Percentiles rank a stretch among this genome's conserved stretches.
Evolutionary conservation across 2,113 vertebrate genomes (phyloP).

Genomic region (Mirounga angustirostris): DNA sequence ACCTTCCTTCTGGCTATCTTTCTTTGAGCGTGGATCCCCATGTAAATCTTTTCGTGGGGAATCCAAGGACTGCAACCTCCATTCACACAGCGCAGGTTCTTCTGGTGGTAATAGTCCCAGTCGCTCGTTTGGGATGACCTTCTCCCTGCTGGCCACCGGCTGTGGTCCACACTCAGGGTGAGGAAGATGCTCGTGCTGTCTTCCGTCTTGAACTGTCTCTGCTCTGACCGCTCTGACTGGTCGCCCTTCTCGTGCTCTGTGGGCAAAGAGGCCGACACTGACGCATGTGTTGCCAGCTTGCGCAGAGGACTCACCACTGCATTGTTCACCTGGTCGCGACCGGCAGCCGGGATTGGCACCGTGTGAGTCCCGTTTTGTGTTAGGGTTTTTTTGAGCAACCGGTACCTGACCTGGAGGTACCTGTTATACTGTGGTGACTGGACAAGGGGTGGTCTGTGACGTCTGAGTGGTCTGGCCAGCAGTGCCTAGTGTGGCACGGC

Average conservation of each 20-base stretch:
- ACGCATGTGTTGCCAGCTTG: constrained; percentile 95
- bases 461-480: constrained; percentile 94
- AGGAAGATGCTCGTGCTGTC: constrained; percentile 86
- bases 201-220: constrained; percentile 93
- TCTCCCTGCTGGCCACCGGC: constrained; percentile 87
- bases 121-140: constrained; percentile 91
- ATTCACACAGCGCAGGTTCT: not conserved
- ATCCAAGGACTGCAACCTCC: not conserved
- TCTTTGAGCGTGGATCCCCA: not conserved
- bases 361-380: constrained; percentile 96
- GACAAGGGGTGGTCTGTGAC: constrained; percentile 91
- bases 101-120: constrained; percentile 11
- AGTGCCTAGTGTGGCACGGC: constrained; percentile 91
- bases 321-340: constrained; percentile 89
- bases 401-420: constrained; percentile 95
- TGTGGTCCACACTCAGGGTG: constrained; percentile 89
- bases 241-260: constrained; percentile 95
- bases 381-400: constrained; percentile 96
- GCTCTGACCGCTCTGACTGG: constrained; percentile 87
- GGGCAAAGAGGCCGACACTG: constrained; percentile 94
- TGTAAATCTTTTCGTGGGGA: not conserved
- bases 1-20: not conserved
- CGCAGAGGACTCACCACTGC: constrained; percentile 94
- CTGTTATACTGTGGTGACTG: constrained; percentile 94
- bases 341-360: constrained; percentile 90